A percentile compares a stretch with the other conserved stretches of the same genome.
Evolutionary conservation across 1,140 invertebrate species (phyloP).

Genomic region (Cotesia vestalis): DNA sequence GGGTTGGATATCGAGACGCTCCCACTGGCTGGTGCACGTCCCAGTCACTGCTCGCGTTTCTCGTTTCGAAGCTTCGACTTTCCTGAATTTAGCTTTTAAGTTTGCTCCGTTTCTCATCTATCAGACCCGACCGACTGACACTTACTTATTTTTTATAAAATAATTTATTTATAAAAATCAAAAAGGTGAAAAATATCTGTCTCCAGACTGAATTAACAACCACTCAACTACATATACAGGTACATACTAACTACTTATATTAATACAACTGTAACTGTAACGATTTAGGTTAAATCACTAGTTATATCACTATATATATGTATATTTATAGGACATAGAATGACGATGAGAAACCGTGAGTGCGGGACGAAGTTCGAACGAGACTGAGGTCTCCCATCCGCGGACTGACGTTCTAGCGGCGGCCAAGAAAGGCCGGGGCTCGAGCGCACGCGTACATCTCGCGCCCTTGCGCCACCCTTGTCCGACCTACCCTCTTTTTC

Average conservation of each 20-base stretch:
- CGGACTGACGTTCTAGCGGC: constrained; percentile 43
- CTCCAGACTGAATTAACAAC: no score
- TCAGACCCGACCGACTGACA: no score
- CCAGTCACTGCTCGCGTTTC: no score
- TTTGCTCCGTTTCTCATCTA: no score
- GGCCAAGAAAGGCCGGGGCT: constrained; percentile 30
- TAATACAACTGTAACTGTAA: not conserved
- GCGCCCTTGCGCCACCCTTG: constrained; percentile 38
- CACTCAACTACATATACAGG: no score
- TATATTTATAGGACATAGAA: not conserved
- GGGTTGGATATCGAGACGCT: no score
- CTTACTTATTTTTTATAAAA: no score
- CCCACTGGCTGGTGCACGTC: no score
- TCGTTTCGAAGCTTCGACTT: no score
- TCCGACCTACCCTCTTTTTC: constrained; percentile 12
- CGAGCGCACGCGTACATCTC: constrained; percentile 35
- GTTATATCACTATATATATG: not conserved
- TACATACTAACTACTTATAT: not conserved
- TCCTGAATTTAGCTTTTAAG: no score
- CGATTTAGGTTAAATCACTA: constrained; percentile 2
- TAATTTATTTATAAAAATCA: no score
- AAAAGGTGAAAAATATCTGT: no score
- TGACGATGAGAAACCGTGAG: constrained; percentile 23
- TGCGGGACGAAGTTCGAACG: constrained; percentile 38
- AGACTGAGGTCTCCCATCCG: constrained; percentile 44